Conservation (phyloP, 1,140 invertebrate genomes). For the Eueides isabella region DNA sequence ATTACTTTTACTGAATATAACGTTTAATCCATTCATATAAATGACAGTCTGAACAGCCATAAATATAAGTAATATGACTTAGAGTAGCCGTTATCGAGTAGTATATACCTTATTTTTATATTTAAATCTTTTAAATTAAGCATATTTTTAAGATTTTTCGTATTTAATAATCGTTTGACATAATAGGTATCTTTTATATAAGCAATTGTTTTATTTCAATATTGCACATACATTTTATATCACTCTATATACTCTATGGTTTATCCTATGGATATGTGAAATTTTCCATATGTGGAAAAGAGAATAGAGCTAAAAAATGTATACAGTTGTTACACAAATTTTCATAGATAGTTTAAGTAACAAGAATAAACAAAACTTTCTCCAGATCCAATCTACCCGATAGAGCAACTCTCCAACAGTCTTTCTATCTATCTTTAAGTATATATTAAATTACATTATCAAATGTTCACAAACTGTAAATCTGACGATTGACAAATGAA, state of each 20-base stretch:
- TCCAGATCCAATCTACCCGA: background rate
- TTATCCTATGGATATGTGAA: too few species aligned
- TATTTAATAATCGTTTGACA: too few species aligned
- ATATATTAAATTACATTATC: background rate
- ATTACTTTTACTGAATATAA: background rate
- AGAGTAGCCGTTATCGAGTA: background rate
- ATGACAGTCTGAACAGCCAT: background rate
- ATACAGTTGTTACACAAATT: background rate
- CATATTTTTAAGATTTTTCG: background rate
- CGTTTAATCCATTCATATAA: background rate
- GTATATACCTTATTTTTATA: background rate
- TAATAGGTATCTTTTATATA: too few species aligned
- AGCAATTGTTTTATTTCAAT: too few species aligned
- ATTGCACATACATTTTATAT: too few species aligned
- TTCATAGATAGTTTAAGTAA: background rate
- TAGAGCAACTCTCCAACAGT: background rate
- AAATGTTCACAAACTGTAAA: constrained; percentile 18
- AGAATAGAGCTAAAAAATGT: too few species aligned
- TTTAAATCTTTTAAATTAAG: background rate
- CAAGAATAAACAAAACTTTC: constrained; percentile 6
- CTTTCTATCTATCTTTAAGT: constrained; percentile 6
- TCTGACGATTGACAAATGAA: constrained; percentile 25
- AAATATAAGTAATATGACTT: background rate
- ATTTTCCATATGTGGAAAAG: too few species aligned
- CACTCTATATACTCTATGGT: too few species aligned